Evolutionary conservation across 2,797 vertebrate genomes (phyloP).

Genomic region (Sparus aurata): DNA sequence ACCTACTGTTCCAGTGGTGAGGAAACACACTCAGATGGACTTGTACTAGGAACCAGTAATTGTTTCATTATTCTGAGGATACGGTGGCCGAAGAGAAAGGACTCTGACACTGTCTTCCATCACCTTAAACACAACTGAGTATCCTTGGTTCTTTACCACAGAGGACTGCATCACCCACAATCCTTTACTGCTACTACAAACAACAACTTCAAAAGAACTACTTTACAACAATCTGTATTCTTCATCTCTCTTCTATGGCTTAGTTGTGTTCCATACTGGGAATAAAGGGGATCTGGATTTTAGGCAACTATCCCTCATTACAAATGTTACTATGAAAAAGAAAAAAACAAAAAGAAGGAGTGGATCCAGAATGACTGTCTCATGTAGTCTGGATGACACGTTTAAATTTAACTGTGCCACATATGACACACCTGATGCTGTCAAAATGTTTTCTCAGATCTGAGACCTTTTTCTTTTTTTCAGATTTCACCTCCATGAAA

Average conservation of each 20-base stretch:
- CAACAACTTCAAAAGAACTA: conserved; percentile 40
- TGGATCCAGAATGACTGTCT: conserved; percentile 61
- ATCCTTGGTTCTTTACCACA: conserved; percentile 49
- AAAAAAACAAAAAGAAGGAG: conserved; percentile 47
- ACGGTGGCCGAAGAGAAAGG: conserved; percentile 59
- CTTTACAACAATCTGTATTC: conserved; percentile 61
- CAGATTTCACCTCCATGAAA: conserved; percentile 63
- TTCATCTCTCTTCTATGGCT: conserved; percentile 71
- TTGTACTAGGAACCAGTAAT: conserved; percentile 57
- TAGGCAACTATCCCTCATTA: conserved; percentile 42
- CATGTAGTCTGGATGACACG: conserved; percentile 57
- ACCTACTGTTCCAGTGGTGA: conserved; percentile 50
- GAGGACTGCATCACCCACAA: conserved; percentile 66
- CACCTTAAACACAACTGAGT: conserved; percentile 60
- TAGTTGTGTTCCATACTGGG: conserved; percentile 71
- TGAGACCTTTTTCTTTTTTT: conserved; percentile 50
- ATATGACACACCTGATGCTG: conserved; percentile 67
- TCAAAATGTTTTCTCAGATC: conserved; percentile 62
- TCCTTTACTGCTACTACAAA: conserved; percentile 68
- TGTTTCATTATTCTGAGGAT: conserved; percentile 70
- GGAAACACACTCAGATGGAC: conserved; percentile 60
- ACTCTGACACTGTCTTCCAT: conserved; percentile 65
- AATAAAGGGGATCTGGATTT: conserved; percentile 50
- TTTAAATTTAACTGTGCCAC: conserved; percentile 75
- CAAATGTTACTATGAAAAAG: conserved; percentile 28